Percentiles rank a stretch among this genome's conserved stretches.
phyloP scores from a whole-genome alignment of 2,888 invertebrate species.

The Idaea straminata region DNA sequence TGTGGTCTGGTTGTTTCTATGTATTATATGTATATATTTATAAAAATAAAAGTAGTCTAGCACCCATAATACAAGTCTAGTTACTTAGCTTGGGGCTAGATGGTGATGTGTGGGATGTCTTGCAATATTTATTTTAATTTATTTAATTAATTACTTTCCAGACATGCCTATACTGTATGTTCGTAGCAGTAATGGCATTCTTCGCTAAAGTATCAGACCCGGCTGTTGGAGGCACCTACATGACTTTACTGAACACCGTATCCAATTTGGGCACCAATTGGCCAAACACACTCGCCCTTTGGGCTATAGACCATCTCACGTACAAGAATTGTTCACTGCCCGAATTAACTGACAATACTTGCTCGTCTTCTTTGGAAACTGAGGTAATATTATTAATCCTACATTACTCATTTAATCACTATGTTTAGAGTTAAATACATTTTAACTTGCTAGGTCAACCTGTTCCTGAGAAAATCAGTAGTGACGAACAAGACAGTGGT shows the following conservation, averaged over 20 bases:
- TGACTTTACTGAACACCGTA: constrained; percentile 98
- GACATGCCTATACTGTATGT: constrained; percentile 97
- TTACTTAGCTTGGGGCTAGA: too few relatives aligned
- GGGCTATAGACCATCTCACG: constrained; percentile 94
- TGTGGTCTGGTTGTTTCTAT: too few relatives aligned
- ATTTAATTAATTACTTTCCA: constrained; percentile 61
- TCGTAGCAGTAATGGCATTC: constrained; percentile 98
- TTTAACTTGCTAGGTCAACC: too few relatives aligned
- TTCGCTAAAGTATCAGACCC: constrained; percentile 98
- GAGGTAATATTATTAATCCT: constrained; percentile 76
- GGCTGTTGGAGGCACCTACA: constrained; percentile 98
- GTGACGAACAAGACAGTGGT: too few relatives aligned
- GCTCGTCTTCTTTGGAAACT: constrained; percentile 81
- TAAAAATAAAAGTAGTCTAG: too few relatives aligned
- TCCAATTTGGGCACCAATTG: constrained; percentile 98
- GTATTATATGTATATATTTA: too few relatives aligned
- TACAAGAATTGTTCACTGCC: constrained; percentile 84
- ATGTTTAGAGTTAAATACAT: too few relatives aligned
- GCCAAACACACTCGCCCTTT: constrained; percentile 95
- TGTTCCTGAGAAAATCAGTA: too few relatives aligned
- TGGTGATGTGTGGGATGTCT: too few relatives aligned
- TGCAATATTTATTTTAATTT: too few relatives aligned
- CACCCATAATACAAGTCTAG: too few relatives aligned
- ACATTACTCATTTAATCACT: too few relatives aligned
- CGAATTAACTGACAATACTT: constrained; percentile 78